A percentile compares a stretch with the other conserved stretches of the same genome.
Evolutionary conservation across 2,797 vertebrate species (phyloP).

Genomic region (Tinamus major): DNA sequence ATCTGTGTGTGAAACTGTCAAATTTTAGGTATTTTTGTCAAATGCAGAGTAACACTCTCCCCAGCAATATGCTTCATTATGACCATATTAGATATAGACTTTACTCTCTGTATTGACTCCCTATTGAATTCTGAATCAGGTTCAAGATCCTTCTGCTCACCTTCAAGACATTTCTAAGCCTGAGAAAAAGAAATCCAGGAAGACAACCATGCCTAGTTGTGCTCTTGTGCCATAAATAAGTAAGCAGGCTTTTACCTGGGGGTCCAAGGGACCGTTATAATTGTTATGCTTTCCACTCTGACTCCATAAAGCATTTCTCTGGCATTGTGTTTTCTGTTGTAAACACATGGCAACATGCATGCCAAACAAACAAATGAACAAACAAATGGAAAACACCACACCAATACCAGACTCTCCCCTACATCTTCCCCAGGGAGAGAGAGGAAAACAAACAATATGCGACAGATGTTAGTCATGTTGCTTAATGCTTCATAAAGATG

Average conservation of each 20-base stretch:
- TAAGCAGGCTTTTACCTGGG: not conserved
- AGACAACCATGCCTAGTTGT: not conserved
- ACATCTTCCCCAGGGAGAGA: not conserved
- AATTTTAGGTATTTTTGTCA: not conserved
- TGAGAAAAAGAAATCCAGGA: not conserved
- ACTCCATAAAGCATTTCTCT: not conserved
- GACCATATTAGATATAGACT: accelerated
- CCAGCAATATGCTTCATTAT: accelerated
- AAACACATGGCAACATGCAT: conserved; percentile 38
- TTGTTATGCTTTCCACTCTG: not conserved
- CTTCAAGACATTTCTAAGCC: not conserved
- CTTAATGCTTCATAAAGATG: not conserved
- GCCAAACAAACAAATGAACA: conserved; percentile 34
- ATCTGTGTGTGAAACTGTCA: not conserved
- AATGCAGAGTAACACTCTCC: not conserved
- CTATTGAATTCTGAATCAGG: not conserved
- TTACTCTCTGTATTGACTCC: accelerated
- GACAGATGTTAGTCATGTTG: conserved; percentile 16
- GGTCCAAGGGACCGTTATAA: not conserved
- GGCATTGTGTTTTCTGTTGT: not conserved
- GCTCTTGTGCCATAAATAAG: not conserved
- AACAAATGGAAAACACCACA: conserved; percentile 21
- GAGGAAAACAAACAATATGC: conserved; percentile 20
- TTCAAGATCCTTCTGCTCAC: not conserved
- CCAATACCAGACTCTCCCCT: not conserved